Evolutionary conservation across 2,888 invertebrate genomes (phyloP).

Genomic region (Endotricha flammealis): DNA sequence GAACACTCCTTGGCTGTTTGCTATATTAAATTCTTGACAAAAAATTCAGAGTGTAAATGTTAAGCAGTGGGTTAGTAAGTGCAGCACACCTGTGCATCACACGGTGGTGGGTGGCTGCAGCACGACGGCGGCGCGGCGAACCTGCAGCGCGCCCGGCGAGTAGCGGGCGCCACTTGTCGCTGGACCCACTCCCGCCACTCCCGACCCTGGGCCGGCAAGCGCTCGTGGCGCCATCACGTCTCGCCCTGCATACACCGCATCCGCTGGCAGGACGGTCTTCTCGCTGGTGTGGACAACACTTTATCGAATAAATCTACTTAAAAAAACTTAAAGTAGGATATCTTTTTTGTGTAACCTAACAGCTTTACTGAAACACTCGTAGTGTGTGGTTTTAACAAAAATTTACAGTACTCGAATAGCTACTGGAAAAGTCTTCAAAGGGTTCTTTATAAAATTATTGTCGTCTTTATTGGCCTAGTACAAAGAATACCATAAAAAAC

Average conservation of each 20-base stretch:
- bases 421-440: too few species aligned
- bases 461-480: too few species aligned
- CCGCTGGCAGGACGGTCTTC: conserved; percentile 83
- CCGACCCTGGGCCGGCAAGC: conserved; percentile 21
- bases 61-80: conserved; percentile 15
- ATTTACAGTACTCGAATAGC: too few species aligned
- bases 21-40: too few species aligned
- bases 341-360: too few species aligned
- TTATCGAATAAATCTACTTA: not conserved
- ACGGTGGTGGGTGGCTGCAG: conserved; percentile 84
- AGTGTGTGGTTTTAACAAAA: too few species aligned
- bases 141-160: conserved; percentile 90
- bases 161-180: conserved; percentile 85
- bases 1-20: too few species aligned
- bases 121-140: conserved; percentile 93
- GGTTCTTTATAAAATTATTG: too few species aligned
- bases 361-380: too few species aligned
- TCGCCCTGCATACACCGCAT: conserved; percentile 85
- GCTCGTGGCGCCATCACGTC: conserved; percentile 81
- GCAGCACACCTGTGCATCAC: conserved; percentile 18
- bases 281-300: conserved; percentile 36
- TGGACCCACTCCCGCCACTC: conserved; percentile 80
- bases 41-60: too few species aligned
- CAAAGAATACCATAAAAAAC: too few species aligned
- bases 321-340: too few species aligned